Evolutionary conservation across 2,888 invertebrate species (phyloP).

Genomic region (Drosophila hamatofila): DNA sequence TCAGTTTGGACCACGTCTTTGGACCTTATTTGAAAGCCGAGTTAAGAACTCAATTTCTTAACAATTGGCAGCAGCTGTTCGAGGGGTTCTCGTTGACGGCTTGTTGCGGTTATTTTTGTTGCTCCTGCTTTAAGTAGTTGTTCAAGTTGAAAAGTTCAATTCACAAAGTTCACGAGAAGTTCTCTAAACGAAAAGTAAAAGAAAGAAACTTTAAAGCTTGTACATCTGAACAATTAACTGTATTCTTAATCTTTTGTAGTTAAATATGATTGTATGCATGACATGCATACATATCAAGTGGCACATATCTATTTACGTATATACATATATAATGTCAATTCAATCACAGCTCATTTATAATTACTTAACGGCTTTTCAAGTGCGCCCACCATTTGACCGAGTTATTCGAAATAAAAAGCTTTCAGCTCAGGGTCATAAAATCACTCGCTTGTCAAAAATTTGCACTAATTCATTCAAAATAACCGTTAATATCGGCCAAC

Average conservation of each 20-base stretch:
- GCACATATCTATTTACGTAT: background rate
- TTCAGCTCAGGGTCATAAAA: conserved; percentile 62
- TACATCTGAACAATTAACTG: background rate
- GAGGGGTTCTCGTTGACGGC: conserved; percentile 48
- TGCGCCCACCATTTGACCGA: conserved; percentile 48
- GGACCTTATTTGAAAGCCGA: conserved; percentile 28
- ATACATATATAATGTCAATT: background rate
- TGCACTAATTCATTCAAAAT: conserved; percentile 74
- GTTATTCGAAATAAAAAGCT: conserved; percentile 25
- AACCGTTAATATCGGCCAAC: conserved; percentile 64
- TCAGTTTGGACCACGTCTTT: conserved; percentile 15
- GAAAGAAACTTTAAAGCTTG: background rate
- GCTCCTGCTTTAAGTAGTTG: conserved; percentile 50
- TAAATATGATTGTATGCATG: background rate
- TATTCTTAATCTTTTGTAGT: background rate
- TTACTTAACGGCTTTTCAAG: conserved; percentile 46
- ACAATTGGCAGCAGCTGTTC: conserved; percentile 51
- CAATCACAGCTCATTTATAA: conserved; percentile 20
- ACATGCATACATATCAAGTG: background rate
- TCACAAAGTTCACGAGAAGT: conserved; percentile 42
- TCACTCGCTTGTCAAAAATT: conserved; percentile 74
- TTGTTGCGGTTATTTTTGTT: conserved; percentile 31
- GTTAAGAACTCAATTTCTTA: conserved; percentile 72
- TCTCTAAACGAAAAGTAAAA: background rate
- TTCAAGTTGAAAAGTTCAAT: conserved; percentile 64